Percentiles rank a stretch among this genome's conserved stretches.
phyloP scores from a whole-genome alignment of 2,888 invertebrate genomes.

The Merodon equestris region DNA sequence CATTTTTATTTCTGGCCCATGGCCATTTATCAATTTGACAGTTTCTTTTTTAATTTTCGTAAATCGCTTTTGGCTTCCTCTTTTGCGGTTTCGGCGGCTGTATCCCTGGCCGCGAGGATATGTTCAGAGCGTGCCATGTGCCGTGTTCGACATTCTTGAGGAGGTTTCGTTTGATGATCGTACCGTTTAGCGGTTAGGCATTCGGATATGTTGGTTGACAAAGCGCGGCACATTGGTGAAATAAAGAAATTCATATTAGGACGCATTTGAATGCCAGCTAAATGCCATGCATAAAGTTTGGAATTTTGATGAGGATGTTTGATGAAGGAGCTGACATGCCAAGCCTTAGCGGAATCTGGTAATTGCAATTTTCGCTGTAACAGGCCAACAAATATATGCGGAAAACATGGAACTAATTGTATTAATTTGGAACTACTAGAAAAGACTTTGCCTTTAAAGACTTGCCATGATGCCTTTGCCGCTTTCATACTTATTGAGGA shows the following conservation, averaged over 20 bases:
- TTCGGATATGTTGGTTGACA: conserved; percentile 11
- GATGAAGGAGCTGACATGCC: not conserved
- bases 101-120: conserved; percentile 17
- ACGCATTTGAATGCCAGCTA: conserved; percentile 64
- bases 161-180: conserved; percentile 55
- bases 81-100: conserved; percentile 35
- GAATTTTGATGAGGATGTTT: conserved; percentile 64
- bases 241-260: conserved; percentile 65
- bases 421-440: too few relatives aligned
- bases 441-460: too few relatives aligned
- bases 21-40: conserved; percentile 66
- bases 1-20: conserved; percentile 56
- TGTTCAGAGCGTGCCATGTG: conserved; percentile 67
- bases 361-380: too few relatives aligned
- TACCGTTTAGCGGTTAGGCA: conserved; percentile 6
- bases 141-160: conserved; percentile 67
- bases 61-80: conserved; percentile 68
- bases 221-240: conserved; percentile 44
- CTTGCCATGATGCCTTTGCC: too few relatives aligned
- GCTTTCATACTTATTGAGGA: too few relatives aligned
- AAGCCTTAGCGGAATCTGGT: too few relatives aligned
- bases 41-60: conserved; percentile 68
- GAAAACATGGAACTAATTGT: too few relatives aligned
- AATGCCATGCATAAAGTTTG: conserved; percentile 57
- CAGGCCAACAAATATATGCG: too few relatives aligned